A percentile compares a stretch with the other conserved stretches of the same genome.
Evolutionary conservation across 2,888 invertebrate genomes (phyloP).

Genomic region (Antitype chi): DNA sequence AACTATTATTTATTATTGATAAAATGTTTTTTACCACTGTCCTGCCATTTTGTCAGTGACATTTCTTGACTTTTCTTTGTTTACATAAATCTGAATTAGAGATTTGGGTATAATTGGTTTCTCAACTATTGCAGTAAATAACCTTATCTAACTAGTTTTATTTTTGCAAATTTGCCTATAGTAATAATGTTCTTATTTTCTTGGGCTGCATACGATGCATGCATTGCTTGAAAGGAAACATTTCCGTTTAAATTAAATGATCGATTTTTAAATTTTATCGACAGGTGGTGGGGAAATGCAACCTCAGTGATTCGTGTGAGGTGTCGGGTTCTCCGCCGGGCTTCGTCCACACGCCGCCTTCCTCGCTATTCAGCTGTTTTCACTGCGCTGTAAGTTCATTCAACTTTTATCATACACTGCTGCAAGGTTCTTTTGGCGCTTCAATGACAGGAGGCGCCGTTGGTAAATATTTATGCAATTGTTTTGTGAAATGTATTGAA

Average conservation of each 20-base stretch:
- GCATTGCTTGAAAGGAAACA: not conserved
- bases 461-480: not conserved
- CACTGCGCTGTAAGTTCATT: constrained; percentile 82
- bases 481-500: not conserved
- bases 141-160: not conserved
- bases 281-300: constrained; percentile 71
- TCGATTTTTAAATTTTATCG: constrained; percentile 3
- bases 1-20: no score
- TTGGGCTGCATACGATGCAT: no score
- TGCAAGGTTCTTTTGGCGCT: not conserved
- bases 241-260: not conserved
- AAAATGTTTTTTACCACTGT: no score
- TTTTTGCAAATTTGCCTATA: not conserved
- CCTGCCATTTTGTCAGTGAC: no score
- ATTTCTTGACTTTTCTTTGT: no score
- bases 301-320: constrained; percentile 67
- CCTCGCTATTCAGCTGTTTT: constrained; percentile 84
- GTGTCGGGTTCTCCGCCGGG: constrained; percentile 62
- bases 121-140: not conserved
- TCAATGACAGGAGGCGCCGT: not conserved
- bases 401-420: not conserved
- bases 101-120: not conserved
- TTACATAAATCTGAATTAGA: no score
- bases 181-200: not conserved
- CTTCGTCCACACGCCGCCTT: constrained; percentile 68